These are phyloP conservation scores for Drosophila kanapiae DNA, from an alignment of 1,140 invertebrate genomes.

Conservation along the genomic window DNA sequence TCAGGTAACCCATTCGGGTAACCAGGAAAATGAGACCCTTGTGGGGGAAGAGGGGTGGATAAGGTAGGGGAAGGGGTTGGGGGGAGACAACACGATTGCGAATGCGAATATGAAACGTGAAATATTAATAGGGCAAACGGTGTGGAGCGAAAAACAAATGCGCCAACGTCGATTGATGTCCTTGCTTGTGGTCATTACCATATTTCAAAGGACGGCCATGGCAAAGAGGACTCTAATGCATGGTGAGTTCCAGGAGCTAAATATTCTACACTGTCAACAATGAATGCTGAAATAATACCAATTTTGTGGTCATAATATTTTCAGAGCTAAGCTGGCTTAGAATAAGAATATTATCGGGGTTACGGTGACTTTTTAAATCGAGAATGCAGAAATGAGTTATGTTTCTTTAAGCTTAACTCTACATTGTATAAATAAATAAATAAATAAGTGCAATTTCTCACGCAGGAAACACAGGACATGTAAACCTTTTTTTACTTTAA, in stretches of 20 bases:
- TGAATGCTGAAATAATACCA: neutral
- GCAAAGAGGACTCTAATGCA: neutral
- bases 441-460: too few species aligned
- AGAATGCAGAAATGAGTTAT: too few species aligned
- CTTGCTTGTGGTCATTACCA: slow-evolving; percentile 51
- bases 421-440: too few species aligned
- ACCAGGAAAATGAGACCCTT: slow-evolving; percentile 4
- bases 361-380: too few species aligned
- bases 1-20: slow-evolving; percentile 13
- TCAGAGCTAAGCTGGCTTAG: too few species aligned
- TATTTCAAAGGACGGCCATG: slow-evolving; percentile 32
- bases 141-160: slow-evolving; percentile 37
- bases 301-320: neutral
- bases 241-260: slow-evolving; percentile 3
- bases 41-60: neutral
- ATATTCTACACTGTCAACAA: neutral
- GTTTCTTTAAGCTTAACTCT: too few species aligned
- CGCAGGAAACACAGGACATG: too few species aligned
- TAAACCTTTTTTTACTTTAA: too few species aligned
- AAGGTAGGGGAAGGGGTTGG: neutral
- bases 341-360: neutral
- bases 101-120: slow-evolving; percentile 62
- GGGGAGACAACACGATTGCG: slow-evolving; percentile 17
- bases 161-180: slow-evolving; percentile 58
- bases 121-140: slow-evolving; percentile 54